phyloP scores from a whole-genome alignment of 2,797 vertebrate genomes.

The Pogoniulus pusillus region DNA sequence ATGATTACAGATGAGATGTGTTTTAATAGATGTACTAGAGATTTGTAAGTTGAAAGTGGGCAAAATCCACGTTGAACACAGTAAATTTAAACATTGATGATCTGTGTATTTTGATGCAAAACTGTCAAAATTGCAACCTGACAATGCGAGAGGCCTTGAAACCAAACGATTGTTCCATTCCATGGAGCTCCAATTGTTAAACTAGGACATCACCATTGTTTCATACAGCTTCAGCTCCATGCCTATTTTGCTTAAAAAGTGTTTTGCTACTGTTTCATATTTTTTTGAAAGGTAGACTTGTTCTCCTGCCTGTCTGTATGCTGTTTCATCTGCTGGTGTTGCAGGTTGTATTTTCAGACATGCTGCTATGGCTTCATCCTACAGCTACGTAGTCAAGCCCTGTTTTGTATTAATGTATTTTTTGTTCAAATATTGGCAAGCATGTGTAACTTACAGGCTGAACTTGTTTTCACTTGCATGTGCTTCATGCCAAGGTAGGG shows the following conservation, averaged over 20 bases:
- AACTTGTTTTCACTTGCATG: background rate
- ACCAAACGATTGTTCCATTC: background rate
- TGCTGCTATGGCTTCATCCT: background rate
- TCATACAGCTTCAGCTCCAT: background rate
- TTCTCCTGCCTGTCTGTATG: background rate
- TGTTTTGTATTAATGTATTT: background rate
- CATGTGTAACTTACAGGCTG: too few species aligned
- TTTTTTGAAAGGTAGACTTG: background rate
- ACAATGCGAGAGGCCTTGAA: background rate
- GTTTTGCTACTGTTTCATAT: background rate
- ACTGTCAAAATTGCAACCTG: background rate
- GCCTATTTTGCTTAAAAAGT: background rate
- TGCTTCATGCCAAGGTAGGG: background rate
- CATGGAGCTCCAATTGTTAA: background rate
- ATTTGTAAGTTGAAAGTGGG: background rate
- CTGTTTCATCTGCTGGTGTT: background rate
- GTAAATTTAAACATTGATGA: background rate
- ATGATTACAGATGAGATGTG: background rate
- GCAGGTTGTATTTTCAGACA: background rate
- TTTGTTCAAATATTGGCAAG: background rate
- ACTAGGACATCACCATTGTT: background rate
- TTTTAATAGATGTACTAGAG: background rate
- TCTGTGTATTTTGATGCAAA: background rate
- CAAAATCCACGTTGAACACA: background rate
- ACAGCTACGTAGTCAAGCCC: background rate